Base-by-base conservation (phyloP, 1,140 invertebrate species). In the Telenomus remus region DNA sequence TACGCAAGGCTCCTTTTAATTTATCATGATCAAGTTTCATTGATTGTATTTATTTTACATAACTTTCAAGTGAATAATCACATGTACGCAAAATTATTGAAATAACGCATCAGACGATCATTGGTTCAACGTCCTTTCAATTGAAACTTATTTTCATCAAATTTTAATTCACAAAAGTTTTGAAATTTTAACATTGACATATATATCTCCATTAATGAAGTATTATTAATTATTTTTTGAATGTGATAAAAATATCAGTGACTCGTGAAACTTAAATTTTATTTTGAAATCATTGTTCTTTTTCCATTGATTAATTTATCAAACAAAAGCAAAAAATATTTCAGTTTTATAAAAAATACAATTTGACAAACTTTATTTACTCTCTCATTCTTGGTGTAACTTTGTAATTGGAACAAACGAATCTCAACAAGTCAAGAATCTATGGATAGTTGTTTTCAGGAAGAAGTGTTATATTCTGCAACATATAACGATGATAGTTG, bases 31-130 rank as follows among this genome's bases (percentile, higher is more conserved):
- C 39, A 73, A 61, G 44, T 76, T 77, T 54, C 56, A 70, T 69
- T 61, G 68, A 56, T 68, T 74, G 57, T 46, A 61, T 48, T 35
- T 78, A 78, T 73, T 55, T 79, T 81, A 79, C 69, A 75, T 61
- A 61, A 63, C 15, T 65, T 9, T 33, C 1, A 35, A 6, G 11
- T 13, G 76, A 82, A 82, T 83, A 77, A 80, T 83, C 73, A 54
- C 37, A 59, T 59, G 53, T 77, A 74, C 43, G 73, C 63, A 56
- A 84, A 86, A 86, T 85, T 86, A 86, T 82, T 86, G 86, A 86
- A 87, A 87, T 87, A 87, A 86, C 80, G 84, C 80, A 65, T 82
- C 84, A 81, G 82, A 61, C 79, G 56, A 64, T 65, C 59, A 61
- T 19, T 50, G 33, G 15, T 81, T 83, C 81, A 42, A 13, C 3